Evolutionary conservation across 2,888 invertebrate species (phyloP).

Genomic region (Dilophus febrilis): DNA sequence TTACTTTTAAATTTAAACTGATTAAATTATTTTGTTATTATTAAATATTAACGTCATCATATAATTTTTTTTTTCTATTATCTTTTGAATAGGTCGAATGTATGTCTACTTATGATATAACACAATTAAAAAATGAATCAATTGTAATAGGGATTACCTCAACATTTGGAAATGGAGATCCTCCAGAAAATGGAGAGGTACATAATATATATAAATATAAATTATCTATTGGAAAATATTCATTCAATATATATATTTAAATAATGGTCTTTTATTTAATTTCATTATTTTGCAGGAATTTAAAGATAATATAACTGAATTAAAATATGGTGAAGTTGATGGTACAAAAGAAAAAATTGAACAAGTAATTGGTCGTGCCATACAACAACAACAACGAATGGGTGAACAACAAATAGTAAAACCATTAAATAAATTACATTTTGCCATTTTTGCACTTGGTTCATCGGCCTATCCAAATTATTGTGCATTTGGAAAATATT

Average conservation of each 20-base stretch:
- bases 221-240: too few species aligned
- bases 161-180: conserved; percentile 93
- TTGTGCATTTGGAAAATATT: conserved; percentile 85
- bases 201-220: conserved; percentile 18
- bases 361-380: conserved; percentile 63
- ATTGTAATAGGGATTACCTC: conserved; percentile 80
- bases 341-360: conserved; percentile 54
- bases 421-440: conserved; percentile 79
- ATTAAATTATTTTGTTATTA: too few species aligned
- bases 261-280: too few species aligned
- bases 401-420: conserved; percentile 64
- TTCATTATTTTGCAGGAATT: conserved; percentile 14
- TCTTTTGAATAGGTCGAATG: conserved; percentile 53
- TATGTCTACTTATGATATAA: conserved; percentile 89
- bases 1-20: too few species aligned
- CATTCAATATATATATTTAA: too few species aligned
- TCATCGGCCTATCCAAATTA: conserved; percentile 95
- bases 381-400: conserved; percentile 59
- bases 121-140: conserved; percentile 86
- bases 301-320: too few species aligned
- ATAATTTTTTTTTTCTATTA: neutral
- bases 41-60: too few species aligned
- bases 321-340: conserved; percentile 17
- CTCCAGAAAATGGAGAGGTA: conserved; percentile 92
- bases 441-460: conserved; percentile 85